A percentile compares a stretch with the other conserved stretches of the same genome.
Conservation (phyloP, 1,140 invertebrate genomes). For the Batillaria attramentaria region DNA sequence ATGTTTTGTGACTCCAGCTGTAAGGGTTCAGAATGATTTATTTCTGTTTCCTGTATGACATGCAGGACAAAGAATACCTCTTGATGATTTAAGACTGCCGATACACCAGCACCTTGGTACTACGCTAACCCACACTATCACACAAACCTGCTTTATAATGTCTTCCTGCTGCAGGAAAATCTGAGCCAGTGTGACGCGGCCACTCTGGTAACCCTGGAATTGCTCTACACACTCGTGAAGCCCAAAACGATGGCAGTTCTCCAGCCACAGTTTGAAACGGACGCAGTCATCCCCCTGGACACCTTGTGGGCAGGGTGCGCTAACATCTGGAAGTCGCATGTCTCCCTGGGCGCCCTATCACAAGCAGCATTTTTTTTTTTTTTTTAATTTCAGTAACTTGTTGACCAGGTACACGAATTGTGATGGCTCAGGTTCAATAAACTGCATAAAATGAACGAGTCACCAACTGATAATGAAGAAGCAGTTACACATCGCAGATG, state of each 20-base stretch:
- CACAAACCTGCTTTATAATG: conserved; percentile 11
- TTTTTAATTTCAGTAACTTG: too few species aligned
- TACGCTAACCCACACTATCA: background rate
- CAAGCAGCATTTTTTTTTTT: too few species aligned
- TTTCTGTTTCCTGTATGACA: background rate
- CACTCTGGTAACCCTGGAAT: conserved; percentile 48
- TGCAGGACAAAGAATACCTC: background rate
- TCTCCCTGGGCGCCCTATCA: conserved; percentile 35
- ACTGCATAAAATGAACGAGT: too few species aligned
- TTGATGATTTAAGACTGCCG: background rate
- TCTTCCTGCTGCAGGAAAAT: conserved; percentile 56
- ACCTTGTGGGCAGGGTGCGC: conserved; percentile 55
- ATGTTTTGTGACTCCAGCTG: background rate
- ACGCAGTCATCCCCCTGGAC: conserved; percentile 62
- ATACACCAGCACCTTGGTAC: background rate
- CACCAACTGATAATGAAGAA: too few species aligned
- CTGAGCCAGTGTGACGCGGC: conserved; percentile 57
- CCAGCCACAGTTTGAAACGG: conserved; percentile 60
- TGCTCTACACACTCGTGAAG: conserved; percentile 52
- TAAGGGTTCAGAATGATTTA: background rate
- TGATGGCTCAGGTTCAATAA: too few species aligned
- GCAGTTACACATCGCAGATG: too few species aligned
- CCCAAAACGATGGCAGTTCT: conserved; percentile 58
- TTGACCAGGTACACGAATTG: too few species aligned
- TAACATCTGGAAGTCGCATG: conserved; percentile 21